Evolutionary conservation across 2,888 invertebrate species (phyloP), one percentile per base, ranked within the genome.

Genomic region (Catonia carolina): DNA sequence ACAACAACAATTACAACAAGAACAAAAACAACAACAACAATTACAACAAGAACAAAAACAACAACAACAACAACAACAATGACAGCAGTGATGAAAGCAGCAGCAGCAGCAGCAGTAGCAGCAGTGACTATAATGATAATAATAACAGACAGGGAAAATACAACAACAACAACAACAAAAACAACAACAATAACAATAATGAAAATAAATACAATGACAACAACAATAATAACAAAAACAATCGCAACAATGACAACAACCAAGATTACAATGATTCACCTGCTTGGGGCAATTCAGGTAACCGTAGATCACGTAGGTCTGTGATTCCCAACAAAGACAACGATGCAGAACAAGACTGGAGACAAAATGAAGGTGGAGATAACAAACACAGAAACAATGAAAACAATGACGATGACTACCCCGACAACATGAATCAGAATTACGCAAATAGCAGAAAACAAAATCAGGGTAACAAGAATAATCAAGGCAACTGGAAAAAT

Each of bases 1-100:
- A 48, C 47, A 35, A 20, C 5, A 18, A 50, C 51, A 51, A 18
- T 33, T 48, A 53, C 12, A 45, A 47, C 45, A 42, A 47, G 18
- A 67, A 61, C 65, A 67, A 62, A 67, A 69, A 60, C 64, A 65
- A 35, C 55, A 63, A 62, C 67, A 68, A n/a, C 52, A 66, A 58
- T 53, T 71, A 53, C 52, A 53, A 55, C 37, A 50, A 41, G 31
- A 42, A 51, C 45, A 62, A 41, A 23, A 55, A 36, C 12, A 49
- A 55, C 15, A 56, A 47, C 53, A 56, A 35, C 36, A 49, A 37
- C 12, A 36, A 55, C 17, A 27, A 15, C 17, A 18, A 48, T 48
- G 51, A 50, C 54, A 47, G 56, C 49, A 53, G 52, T 35, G 50
- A 52, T 33, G 55, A 48, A 51, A 27, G 55, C 15, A 62, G 49